Percentiles rank a stretch among this genome's conserved stretches.
Conservation (phyloP, 2,888 invertebrate genomes). For the Xanthorhoe spadicearia region DNA sequence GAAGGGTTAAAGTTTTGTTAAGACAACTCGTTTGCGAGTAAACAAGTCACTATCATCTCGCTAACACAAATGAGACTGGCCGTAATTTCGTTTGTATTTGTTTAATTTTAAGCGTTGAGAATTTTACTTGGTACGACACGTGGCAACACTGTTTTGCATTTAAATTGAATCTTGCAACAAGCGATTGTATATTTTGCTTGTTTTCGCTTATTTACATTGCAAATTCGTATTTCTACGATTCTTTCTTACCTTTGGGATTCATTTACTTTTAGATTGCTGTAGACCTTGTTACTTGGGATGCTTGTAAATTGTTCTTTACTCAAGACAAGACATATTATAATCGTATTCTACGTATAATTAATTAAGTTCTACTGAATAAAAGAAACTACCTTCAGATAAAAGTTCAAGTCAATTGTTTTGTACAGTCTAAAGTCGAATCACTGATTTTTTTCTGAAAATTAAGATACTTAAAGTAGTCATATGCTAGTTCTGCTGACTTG, state of each 20-base stretch:
- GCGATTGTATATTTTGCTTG: conserved; percentile 33
- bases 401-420: too few species aligned
- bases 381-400: too few species aligned
- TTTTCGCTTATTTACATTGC: conserved; percentile 26
- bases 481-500: conserved; percentile 4
- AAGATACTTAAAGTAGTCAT: too few species aligned
- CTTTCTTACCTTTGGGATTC: conserved; percentile 1
- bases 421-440: too few species aligned
- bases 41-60: conserved; percentile 33
- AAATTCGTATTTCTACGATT: conserved; percentile 8
- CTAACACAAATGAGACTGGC: conserved; percentile 18
- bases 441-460: too few species aligned
- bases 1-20: conserved; percentile 35
- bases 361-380: too few species aligned
- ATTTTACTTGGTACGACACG: conserved; percentile 23
- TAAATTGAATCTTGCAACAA: conserved; percentile 42
- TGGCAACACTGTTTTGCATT: conserved; percentile 37
- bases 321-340: neutral
- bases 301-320: neutral
- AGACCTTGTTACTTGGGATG: too few species aligned
- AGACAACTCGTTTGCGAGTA: conserved; percentile 31
- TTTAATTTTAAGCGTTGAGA: conserved; percentile 36
- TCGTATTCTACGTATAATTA: neutral
- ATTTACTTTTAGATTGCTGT: neutral
- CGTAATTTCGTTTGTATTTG: conserved; percentile 39